A percentile compares a stretch with the other conserved stretches of the same genome.
Evolutionary conservation across 1,140 invertebrate genomes (phyloP).

Genomic region (Brachionus plicatilis): DNA sequence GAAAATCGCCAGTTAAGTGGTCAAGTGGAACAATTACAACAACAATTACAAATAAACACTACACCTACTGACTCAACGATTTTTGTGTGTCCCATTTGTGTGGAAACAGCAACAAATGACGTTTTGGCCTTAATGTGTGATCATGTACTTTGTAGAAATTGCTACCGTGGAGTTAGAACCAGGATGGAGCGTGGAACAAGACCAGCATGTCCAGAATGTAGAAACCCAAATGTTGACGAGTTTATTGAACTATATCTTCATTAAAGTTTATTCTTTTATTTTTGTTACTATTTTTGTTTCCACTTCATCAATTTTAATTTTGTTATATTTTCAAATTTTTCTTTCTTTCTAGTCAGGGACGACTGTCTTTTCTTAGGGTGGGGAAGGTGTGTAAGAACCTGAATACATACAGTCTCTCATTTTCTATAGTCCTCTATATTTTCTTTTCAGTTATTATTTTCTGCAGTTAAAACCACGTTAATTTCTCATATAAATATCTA

Average conservation of each 20-base stretch:
- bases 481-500: not conserved
- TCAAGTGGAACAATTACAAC: not conserved
- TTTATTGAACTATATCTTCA: not conserved
- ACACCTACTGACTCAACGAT: not conserved
- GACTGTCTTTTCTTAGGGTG: not conserved
- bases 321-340: not conserved
- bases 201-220: not conserved
- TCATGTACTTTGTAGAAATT: not conserved
- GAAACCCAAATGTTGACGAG: not conserved
- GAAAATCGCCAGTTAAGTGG: not conserved
- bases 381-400: not conserved
- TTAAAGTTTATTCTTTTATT: not conserved
- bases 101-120: not conserved
- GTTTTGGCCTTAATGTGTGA: not conserved
- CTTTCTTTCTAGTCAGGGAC: not conserved
- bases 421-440: not conserved
- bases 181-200: not conserved
- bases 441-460: not conserved
- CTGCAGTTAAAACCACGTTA: not conserved
- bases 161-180: not conserved
- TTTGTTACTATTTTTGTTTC: not conserved
- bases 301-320: not conserved
- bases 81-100: not conserved
- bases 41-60: not conserved
- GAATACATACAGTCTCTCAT: not conserved